These are phyloP conservation scores for Acronicta aceris DNA, from an alignment of 2,888 invertebrate species.

Conservation along the genomic window DNA sequence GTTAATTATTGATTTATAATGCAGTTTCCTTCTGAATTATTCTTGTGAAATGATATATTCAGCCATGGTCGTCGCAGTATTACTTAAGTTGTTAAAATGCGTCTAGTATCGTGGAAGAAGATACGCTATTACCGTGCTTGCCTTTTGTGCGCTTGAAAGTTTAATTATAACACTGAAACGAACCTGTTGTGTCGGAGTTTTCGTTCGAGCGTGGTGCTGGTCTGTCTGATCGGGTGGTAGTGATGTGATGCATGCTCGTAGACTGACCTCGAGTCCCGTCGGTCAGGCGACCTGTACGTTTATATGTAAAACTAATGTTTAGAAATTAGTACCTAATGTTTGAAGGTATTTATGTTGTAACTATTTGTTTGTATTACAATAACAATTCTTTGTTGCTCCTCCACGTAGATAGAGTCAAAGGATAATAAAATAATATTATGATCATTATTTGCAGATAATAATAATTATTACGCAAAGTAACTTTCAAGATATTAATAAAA, in stretches of 20 bases:
- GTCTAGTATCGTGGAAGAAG: neutral
- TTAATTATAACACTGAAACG: conserved; percentile 42
- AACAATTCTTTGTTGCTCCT: no score
- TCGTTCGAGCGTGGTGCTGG: conserved; percentile 72
- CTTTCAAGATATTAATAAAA: no score
- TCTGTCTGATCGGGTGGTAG: conserved; percentile 71
- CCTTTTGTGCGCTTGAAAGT: conserved; percentile 35
- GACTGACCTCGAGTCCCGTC: conserved; percentile 42
- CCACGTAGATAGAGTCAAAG: no score
- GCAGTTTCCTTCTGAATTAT: no score
- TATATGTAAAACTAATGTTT: neutral
- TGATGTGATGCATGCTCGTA: conserved; percentile 70
- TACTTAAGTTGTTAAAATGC: neutral
- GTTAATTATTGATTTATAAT: no score
- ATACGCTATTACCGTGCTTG: conserved; percentile 1
- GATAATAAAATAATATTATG: no score
- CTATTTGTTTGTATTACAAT: no score
- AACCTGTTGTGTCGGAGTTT: conserved; percentile 75
- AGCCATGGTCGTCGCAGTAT: no score
- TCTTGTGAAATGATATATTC: neutral
- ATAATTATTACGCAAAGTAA: no score
- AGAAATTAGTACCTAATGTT: no score
- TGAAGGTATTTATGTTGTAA: no score
- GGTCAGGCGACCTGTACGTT: conserved; percentile 52
- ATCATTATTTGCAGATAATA: no score